Base-by-base conservation (phyloP, 2,113 vertebrate species). In the Carassius carassius region DNA sequence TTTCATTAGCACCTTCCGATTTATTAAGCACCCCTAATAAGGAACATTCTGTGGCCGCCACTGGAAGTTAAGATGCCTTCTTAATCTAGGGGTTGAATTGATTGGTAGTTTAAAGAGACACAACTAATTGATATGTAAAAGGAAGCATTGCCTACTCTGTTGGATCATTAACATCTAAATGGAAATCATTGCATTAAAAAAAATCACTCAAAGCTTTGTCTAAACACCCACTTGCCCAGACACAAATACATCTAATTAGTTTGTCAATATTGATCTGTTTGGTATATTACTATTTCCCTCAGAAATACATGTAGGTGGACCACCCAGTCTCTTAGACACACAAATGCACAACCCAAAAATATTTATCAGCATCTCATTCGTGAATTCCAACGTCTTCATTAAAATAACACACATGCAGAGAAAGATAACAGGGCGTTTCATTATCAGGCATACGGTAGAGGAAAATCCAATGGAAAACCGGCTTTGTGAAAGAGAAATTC, bases 181-280 rank as follows among this genome's bases (percentile, higher is more conserved):
- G 49, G 87, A 88, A 88, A 86, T 86, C 84, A 73, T 75, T 86
- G 58, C 69, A 74, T 81, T 75, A 67, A 81, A 70, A 67, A 54
- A 54, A 82, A 75, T 83, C 84, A 84, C 79, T 86, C 62, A 84
- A 83, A 79, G 60, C 69, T 23, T 47, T 78, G 84, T 88, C 84
- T 83, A 80, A 80, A 70, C 83, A 79, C 65, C 51, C 83, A 78
- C 75, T 56, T 25, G 65, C 32, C 60, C 74, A 83, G 69, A 78
- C 82, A 62, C 83, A 82, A 84, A 82, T 17, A 69, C 58, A 85
- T 47, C 87, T 84, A 86, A 88, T 86, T 86, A 83, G 81, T 84
- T 88, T 85, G 87, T 88, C 82, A 84, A 81, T 76, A 88, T 84
- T 86, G 87, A 88, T 88, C 78, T 65, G 51, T 76, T 88, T 69